Conservation (phyloP, 2,113 vertebrate species). For the Stigmatopora argus region DNA sequence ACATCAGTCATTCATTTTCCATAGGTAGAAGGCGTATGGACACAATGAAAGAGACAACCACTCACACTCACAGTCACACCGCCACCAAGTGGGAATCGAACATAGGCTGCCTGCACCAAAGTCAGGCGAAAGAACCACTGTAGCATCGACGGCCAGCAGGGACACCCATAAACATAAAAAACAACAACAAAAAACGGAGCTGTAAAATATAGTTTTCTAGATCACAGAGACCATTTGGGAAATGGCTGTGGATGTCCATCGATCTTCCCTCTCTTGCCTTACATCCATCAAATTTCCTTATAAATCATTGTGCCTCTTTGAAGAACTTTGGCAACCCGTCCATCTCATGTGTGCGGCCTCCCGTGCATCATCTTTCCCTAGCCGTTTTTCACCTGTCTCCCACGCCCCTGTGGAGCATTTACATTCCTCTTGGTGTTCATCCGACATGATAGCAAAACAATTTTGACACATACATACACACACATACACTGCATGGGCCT, state of each 20-base stretch:
- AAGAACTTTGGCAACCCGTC: background rate
- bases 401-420: background rate
- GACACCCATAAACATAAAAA: background rate
- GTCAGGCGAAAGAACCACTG: too few species aligned
- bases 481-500: background rate
- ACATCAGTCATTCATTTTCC: too few species aligned
- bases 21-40: too few species aligned
- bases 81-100: too few species aligned
- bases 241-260: background rate
- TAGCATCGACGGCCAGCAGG: too few species aligned
- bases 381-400: background rate
- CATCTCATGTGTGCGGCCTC: background rate
- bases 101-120: too few species aligned
- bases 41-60: too few species aligned
- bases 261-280: background rate
- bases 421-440: slow-evolving; percentile 3
- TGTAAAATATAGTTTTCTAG: background rate
- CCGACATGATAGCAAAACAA: background rate
- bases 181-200: background rate
- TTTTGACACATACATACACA: background rate
- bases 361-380: background rate
- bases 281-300: background rate
- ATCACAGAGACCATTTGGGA: background rate
- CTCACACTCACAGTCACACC: too few species aligned
- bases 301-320: background rate